phyloP scores from a whole-genome alignment of 1,140 invertebrate species.

The Pseudobourletiella spinata region DNA sequence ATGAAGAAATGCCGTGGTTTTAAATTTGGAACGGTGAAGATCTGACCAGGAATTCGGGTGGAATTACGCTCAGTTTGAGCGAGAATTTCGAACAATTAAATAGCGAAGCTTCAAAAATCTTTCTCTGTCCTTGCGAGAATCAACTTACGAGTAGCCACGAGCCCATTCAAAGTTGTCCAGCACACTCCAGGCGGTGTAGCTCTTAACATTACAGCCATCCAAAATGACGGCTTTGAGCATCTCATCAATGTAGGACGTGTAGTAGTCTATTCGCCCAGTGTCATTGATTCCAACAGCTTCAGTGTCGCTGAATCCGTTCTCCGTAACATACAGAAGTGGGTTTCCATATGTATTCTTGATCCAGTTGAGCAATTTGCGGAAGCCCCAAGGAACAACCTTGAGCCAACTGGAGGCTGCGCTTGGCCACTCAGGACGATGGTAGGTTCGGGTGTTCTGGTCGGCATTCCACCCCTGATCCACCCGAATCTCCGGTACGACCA shows the following conservation, averaged over 20 bases:
- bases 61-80: too few species aligned
- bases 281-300: constrained; percentile 20
- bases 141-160: too few species aligned
- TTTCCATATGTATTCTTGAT: constrained; percentile 20
- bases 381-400: constrained; percentile 21
- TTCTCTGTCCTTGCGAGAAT: too few species aligned
- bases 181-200: too few species aligned
- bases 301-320: constrained; percentile 20
- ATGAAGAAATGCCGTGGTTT: too few species aligned
- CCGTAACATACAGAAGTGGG: constrained; percentile 16
- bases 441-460: constrained; percentile 9
- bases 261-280: constrained; percentile 16
- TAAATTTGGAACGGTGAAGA: too few species aligned
- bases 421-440: constrained; percentile 12
- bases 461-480: constrained; percentile 48
- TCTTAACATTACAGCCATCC: too few species aligned
- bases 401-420: constrained; percentile 9
- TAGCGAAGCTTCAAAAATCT: too few species aligned
- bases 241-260: constrained; percentile 23
- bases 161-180: too few species aligned
- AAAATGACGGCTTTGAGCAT: constrained; percentile 26
- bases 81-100: too few species aligned
- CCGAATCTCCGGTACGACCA: constrained; percentile 37
- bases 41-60: too few species aligned
- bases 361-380: constrained; percentile 26